Base-by-base conservation (phyloP, 1,140 invertebrate species). In the Eulimnadia texana region DNA sequence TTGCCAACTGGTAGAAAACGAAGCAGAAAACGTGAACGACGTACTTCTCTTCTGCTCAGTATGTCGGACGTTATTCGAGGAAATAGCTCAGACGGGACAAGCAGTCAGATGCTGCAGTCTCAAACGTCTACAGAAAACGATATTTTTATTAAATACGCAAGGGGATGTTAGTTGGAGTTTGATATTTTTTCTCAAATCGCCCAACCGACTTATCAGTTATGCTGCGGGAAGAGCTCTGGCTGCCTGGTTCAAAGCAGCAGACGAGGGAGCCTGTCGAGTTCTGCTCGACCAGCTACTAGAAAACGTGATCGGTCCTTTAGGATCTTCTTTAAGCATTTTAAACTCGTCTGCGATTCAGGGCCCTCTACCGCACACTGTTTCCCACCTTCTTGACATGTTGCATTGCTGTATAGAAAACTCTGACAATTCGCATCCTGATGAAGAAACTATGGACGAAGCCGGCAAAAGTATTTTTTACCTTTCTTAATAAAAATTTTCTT, bases 321-420 rank as follows among this genome's bases (percentile, higher is more conserved):
- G 29, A 42, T 50, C 58, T 53, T 47, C 79, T 84, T 69, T 53
- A 33, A 68, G 23, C 65, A 66, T 50, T 64, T 51, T 57, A 55
- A 59, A 54, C 60, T 66, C 50, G 62, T 65, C 57, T 24, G 33
- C 24, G n/a, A 62, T 58, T 24, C 50, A 47, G 63, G 51, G 16
- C 11, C 52, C 51, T 60, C 61, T 61, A 63, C 82, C 81, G 67
- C 73, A 81, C 33, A 84, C 84, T 73, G 86, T 90, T 70, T 81
- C 86, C 63, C 89, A 90, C 70, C 86, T 84, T 56, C 72, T 91
- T 64, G 88, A 91, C 68, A 81, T 90, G 49, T 82, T 92, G 49
- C 87, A 87, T 67, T 79, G 86, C 60, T 84, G 91, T 63, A 84
- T 91, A 1, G 88, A 91, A 58, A 29, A 42, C 6, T 20, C 42